phyloP scores from a whole-genome alignment of 2,888 invertebrate species.

The Sipha maydis region DNA sequence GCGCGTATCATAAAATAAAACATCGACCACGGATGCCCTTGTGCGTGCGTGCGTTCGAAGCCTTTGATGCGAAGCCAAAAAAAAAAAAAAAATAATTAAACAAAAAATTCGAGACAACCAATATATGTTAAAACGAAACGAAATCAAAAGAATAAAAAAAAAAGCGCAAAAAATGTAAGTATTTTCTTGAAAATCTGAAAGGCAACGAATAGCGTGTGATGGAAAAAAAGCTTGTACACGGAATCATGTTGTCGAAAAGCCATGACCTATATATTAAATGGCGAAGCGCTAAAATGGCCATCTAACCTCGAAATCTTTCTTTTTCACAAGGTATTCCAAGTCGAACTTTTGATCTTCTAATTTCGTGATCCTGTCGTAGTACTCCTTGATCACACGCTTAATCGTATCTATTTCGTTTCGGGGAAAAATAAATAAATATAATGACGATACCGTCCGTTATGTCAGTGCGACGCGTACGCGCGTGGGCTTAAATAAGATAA shows the following conservation, averaged over 20 bases:
- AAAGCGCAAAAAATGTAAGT: neutral
- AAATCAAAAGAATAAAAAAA: neutral
- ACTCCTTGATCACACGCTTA: slow-evolving; percentile 81
- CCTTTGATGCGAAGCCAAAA: slow-evolving; percentile 51
- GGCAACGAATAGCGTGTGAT: neutral
- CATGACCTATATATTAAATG: neutral
- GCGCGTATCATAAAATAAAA: slow-evolving; percentile 19
- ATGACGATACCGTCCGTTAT: neutral
- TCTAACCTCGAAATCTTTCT: slow-evolving; percentile 64
- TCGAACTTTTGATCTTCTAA: slow-evolving; percentile 98
- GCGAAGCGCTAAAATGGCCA: neutral
- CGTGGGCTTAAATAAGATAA: neutral
- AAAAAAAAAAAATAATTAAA: neutral
- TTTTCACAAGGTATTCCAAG: slow-evolving; percentile 87
- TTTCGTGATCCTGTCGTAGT: slow-evolving; percentile 86
- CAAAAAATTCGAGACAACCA: slow-evolving; percentile 2
- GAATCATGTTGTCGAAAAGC: neutral
- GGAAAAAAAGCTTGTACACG: neutral
- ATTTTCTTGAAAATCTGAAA: neutral
- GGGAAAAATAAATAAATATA: neutral
- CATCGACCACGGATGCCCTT: slow-evolving; percentile 30
- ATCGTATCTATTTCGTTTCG: slow-evolving; percentile 74
- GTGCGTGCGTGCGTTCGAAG: neutral
- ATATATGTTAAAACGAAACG: neutral
- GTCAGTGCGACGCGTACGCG: neutral